Percentiles rank a stretch among this genome's conserved stretches.
Evolutionary conservation across 2,888 invertebrate genomes (phyloP).

Genomic region (Plemyria rubiginata): DNA sequence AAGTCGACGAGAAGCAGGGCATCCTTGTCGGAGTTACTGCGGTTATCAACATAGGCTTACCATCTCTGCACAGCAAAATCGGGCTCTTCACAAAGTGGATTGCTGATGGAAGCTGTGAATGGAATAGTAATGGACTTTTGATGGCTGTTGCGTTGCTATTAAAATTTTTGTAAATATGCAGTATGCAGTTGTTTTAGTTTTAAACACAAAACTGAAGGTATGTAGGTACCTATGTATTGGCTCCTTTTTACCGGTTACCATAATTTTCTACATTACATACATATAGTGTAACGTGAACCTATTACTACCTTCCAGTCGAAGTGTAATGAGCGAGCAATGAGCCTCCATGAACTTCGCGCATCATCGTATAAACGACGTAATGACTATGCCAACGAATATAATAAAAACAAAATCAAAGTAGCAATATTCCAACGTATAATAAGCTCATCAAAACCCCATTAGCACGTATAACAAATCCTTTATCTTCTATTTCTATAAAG

Average conservation of each 20-base stretch:
- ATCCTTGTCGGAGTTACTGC: conserved; percentile 63
- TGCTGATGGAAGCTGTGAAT: conserved; percentile 38
- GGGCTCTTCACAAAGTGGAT: conserved; percentile 59
- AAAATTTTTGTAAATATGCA: conserved; percentile 29
- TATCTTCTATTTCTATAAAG: conserved; percentile 30
- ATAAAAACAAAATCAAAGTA: conserved; percentile 56
- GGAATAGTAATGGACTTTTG: conserved; percentile 25
- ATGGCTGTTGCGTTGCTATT: conserved; percentile 25
- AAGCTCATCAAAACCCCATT: conserved; percentile 23
- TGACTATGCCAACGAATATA: neutral
- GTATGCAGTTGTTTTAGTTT: conserved; percentile 2
- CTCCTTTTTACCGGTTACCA: no score
- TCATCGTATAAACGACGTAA: no score
- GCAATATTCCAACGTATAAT: conserved; percentile 48
- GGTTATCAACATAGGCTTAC: conserved; percentile 53
- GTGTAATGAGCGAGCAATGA: no score
- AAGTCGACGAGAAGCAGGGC: conserved; percentile 50
- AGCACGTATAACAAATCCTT: neutral
- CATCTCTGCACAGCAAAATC: conserved; percentile 56
- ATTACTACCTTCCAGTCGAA: no score
- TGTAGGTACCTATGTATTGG: no score
- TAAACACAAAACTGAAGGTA: no score
- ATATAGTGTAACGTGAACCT: no score
- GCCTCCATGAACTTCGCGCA: no score
- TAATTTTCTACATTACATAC: no score